phyloP scores from a whole-genome alignment of 2,888 invertebrate genomes.

The Chymomyza procnemis region DNA sequence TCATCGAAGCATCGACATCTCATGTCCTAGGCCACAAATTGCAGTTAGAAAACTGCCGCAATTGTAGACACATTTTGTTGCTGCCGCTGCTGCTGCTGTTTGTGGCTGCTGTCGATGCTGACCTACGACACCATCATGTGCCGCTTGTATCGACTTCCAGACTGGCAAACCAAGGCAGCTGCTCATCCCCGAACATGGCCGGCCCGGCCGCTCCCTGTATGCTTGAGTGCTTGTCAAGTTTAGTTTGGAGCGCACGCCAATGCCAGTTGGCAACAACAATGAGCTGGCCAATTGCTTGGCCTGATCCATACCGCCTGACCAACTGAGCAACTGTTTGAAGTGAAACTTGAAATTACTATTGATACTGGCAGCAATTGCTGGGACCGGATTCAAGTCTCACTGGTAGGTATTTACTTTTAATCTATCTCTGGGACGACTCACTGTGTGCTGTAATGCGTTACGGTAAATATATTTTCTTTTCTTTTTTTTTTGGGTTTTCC shows the following conservation, averaged over 20 bases:
- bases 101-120: slow-evolving; percentile 38
- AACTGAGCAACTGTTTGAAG: slow-evolving; percentile 32
- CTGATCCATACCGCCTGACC: neutral
- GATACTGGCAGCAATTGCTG: slow-evolving; percentile 64
- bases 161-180: neutral
- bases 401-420: slow-evolving; percentile 55
- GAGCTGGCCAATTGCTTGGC: neutral
- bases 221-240: slow-evolving; percentile 47
- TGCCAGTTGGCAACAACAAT: neutral
- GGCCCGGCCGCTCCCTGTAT: neutral
- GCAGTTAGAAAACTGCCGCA: slow-evolving; percentile 65
- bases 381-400: slow-evolving; percentile 26
- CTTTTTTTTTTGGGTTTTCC: too few relatives aligned
- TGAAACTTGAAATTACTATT: slow-evolving; percentile 70
- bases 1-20: slow-evolving; percentile 28
- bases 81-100: slow-evolving; percentile 25
- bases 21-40: slow-evolving; percentile 68
- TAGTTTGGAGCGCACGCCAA: slow-evolving; percentile 10
- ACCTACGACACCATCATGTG: slow-evolving; percentile 70
- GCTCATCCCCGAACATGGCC: neutral
- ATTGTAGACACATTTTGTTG: slow-evolving; percentile 50
- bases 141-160: slow-evolving; percentile 20
- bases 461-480: slow-evolving; percentile 62
- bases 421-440: slow-evolving; percentile 26
- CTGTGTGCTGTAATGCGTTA: slow-evolving; percentile 60